phyloP scores from a whole-genome alignment of 2,113 vertebrate species.

The human region GRCh38 chr6:83159501-83160000 shows the following conservation, averaged over 20 bases:
- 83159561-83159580: no score
- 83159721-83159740: not conserved
- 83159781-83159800: slow-evolving; percentile 86
- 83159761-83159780: not conserved
- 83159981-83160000: not conserved
- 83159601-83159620: slow-evolving; percentile 29
- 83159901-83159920: slow-evolving; percentile 98
- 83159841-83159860: slow-evolving; percentile 98
- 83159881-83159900: slow-evolving; percentile 98
- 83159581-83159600: not conserved
- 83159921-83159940: slow-evolving; percentile 96
- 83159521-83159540: no score
- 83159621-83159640: slow-evolving; percentile 30
- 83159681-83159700: not conserved
- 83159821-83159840: slow-evolving; percentile 98
- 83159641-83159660: not conserved
- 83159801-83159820: slow-evolving; percentile 95
- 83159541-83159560: no score
- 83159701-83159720: not conserved
- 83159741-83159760: slow-evolving; percentile 38
- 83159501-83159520: no score
- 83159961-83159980: slow-evolving; percentile 86
- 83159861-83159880: slow-evolving; percentile 99
- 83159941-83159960: slow-evolving; percentile 99
- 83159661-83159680: not conserved